Evolutionary conservation across 1,140 invertebrate species (phyloP).

Genomic region (Phenacoccus solenopsis): DNA sequence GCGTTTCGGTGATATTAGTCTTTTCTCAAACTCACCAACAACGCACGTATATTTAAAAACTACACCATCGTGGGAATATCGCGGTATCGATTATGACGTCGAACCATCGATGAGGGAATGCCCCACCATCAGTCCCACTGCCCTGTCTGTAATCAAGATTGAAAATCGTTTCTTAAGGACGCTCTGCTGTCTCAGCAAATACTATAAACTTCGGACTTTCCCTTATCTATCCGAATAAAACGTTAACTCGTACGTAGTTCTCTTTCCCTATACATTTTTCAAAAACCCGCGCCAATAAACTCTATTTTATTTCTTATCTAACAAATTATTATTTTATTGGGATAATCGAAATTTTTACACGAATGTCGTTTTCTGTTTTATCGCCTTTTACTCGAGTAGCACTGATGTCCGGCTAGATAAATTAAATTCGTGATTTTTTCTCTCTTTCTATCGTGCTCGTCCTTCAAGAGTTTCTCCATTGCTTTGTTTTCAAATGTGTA

Average conservation of each 20-base stretch:
- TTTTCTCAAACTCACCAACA: background rate
- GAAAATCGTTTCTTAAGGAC: background rate
- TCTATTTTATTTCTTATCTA: background rate
- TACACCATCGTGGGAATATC: background rate
- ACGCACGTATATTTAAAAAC: background rate
- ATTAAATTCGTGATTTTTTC: background rate
- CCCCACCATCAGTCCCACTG: no score
- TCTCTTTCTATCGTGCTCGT: no score
- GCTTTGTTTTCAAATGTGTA: no score
- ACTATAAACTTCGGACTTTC: constrained; percentile 1
- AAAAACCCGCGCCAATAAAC: background rate
- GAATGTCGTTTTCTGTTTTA: background rate
- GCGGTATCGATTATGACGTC: background rate
- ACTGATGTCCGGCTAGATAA: background rate
- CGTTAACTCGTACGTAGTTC: background rate
- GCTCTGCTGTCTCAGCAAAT: background rate
- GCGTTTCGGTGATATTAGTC: background rate
- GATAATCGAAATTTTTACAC: constrained; percentile 3
- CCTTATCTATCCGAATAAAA: no score
- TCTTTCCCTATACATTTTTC: background rate
- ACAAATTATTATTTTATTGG: constrained; percentile 3
- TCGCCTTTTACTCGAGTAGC: background rate
- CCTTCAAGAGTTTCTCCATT: no score
- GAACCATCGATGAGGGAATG: background rate
- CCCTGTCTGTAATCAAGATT: background rate